A percentile compares a stretch with the other conserved stretches of the same genome.
Conservation (phyloP, 2,113 vertebrate species). For the Chlamydotis undulata region DNA sequence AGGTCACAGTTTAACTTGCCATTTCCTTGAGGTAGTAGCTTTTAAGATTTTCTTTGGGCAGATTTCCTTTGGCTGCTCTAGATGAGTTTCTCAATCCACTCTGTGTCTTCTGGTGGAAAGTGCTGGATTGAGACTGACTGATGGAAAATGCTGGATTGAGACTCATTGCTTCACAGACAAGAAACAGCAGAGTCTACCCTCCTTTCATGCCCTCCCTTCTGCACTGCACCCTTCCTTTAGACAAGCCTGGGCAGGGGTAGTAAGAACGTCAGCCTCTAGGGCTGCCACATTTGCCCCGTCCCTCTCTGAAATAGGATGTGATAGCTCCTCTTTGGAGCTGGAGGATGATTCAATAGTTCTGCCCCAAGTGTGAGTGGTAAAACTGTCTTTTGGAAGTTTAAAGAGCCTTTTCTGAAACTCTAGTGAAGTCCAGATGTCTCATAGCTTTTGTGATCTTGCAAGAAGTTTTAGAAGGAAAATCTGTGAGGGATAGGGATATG, state of each 20-base stretch:
- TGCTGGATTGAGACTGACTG: background rate
- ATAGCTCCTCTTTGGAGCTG: background rate
- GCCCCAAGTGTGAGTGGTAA: background rate
- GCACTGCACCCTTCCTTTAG: background rate
- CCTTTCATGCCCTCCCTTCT: background rate
- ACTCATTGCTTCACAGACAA: background rate
- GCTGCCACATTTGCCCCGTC: accelerated
- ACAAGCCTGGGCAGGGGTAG: background rate
- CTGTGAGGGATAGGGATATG: background rate
- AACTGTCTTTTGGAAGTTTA: background rate
- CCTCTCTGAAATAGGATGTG: background rate
- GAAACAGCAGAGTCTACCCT: background rate
- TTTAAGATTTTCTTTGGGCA: background rate
- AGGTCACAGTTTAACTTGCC: background rate
- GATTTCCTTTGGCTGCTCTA: background rate
- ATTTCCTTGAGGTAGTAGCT: background rate
- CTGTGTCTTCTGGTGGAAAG: background rate
- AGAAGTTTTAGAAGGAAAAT: background rate
- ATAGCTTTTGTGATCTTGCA: background rate
- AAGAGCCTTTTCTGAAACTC: background rate
- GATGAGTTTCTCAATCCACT: background rate
- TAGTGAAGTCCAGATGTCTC: background rate
- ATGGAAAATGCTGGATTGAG: background rate
- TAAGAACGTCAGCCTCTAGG: background rate
- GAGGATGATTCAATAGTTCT: background rate